Evolutionary conservation across 2,797 vertebrate genomes (phyloP), one percentile per base, ranked within the genome.

Genomic region (Macroramphosus scolopax): DNA sequence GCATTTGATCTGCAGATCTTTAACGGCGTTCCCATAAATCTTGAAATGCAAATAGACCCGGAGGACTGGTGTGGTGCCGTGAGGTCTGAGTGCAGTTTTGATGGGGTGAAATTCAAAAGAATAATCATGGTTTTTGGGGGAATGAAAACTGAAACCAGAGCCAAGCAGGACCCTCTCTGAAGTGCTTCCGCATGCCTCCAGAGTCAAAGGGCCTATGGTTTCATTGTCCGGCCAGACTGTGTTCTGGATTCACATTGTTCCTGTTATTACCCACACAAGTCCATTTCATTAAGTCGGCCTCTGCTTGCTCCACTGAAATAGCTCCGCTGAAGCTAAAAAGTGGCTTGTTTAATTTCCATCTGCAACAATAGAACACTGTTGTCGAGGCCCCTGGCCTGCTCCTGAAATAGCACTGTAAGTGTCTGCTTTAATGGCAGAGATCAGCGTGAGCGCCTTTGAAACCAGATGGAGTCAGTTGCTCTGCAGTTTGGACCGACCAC

Each of bases 31-130:
- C 41, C 58, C 77, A 78, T 78, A 77, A 85, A 81, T 83, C 80
- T 67, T 71, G 34, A 80, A 65, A 83, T 83, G 81, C 74, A 83
- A 85, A 82, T 86, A 79, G 73, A 64, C 77, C 72, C 68, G 2
- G 45, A 80, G 81, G 85, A 83, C 83, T 75, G 65, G 67, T 46
- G 68, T 71, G 85, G 85, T 86, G 85, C 83, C 85, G 79, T 57
- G 64, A 77, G 80, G 87, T 87, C 86, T 88, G 83, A 78, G 75
- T 46, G 62, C 60, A 79, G 76, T 84, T 82, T 77, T 75, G 81
- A 82, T 82, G 85, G 77, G 82, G 80, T 72, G 75, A 83, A 81
- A 84, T 70, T 86, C 85, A 86, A 86, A 87, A 82, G 85, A 86
- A 86, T 87, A 88, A 84, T 86, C 83, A 79, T 72, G 81, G 77